phyloP scores from a whole-genome alignment of 1,140 invertebrate genomes.

The Drosophila dunni region DNA sequence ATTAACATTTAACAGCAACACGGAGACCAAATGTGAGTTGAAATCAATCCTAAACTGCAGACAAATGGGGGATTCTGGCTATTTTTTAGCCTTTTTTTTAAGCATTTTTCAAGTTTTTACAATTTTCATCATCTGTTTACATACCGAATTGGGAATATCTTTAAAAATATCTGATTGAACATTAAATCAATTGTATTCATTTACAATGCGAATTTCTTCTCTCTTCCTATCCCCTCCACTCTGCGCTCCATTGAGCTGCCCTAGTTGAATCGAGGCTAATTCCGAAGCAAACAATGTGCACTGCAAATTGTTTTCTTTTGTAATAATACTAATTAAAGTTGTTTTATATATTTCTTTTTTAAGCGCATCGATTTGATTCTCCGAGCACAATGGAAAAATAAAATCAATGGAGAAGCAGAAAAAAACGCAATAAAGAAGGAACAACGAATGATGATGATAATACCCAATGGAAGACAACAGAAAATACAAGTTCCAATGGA shows the following conservation, averaged over 20 bases:
- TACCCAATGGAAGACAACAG: slow-evolving; percentile 12
- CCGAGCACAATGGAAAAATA: slow-evolving; percentile 20
- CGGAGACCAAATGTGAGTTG: too few relatives aligned
- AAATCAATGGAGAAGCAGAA: slow-evolving; percentile 4
- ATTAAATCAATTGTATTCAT: slow-evolving; percentile 11
- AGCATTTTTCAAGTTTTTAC: too few relatives aligned
- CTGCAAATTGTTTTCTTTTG: slow-evolving; percentile 75
- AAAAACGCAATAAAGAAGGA: slow-evolving; percentile 53
- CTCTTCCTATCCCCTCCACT: not conserved
- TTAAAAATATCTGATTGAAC: not conserved
- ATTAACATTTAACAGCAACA: too few relatives aligned
- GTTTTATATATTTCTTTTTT: slow-evolving; percentile 5
- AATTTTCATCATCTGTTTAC: too few relatives aligned
- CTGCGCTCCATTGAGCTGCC: slow-evolving; percentile 11
- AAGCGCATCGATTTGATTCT: slow-evolving; percentile 40
- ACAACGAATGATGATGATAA: slow-evolving; percentile 60
- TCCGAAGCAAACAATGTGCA: slow-evolving; percentile 54
- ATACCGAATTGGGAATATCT: not conserved
- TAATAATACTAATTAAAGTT: slow-evolving; percentile 80
- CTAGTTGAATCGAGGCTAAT: slow-evolving; percentile 68
- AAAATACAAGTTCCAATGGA: slow-evolving; percentile 46
- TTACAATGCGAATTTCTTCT: slow-evolving; percentile 19
- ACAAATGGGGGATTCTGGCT: too few relatives aligned
- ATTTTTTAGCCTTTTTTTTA: too few relatives aligned
- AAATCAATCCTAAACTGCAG: too few relatives aligned